Base-by-base conservation (phyloP, 2,113 vertebrate genomes). In the Chaetops frenatus region DNA sequence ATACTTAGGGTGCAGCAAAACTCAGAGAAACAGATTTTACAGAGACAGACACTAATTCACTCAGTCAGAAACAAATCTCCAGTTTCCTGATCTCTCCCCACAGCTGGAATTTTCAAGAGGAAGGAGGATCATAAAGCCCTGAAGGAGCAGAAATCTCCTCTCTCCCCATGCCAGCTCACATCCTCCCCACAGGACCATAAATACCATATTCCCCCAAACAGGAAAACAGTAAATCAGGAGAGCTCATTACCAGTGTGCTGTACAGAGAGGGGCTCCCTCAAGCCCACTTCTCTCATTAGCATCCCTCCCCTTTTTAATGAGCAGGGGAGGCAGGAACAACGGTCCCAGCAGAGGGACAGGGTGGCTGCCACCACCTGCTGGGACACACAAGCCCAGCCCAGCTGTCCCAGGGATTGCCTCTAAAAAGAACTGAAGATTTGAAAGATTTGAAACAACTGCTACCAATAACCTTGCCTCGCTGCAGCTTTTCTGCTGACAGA, bases 81-180 rank as follows among this genome's bases (percentile, higher is more conserved):
- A 45, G 72, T 95, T 96, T 95, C 92, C 95, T 95, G 86, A 82
- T 90, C 67, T 88, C 83, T 83, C 81, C 62, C 38, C 82, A 44
- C 95, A 94, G 91, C 94, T 95, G 88, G 88, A 84, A 45, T 78
- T 96, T 96, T 70, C 70, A 62, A 79, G 65, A 95, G 89, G 81
- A 91, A 95, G 54, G 60, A 70, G 56, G 38, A 66, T 67, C 64
- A 74, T 24, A 87, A 94, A 94, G 65, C 53, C 90, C 91, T 69
- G 83, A 81, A 94, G 94, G 83, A 95, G 83, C 70, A 96, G 88
- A 94, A 95, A 84, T 81, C 83, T 92, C 65, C 56, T 86, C 62
- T 94, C 51, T 53, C 53, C 58, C 53, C 58, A 40, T 92, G 92
- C 92, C 94, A 96, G 84, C 90, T 95, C 94, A 92, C 91, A 92